phyloP scores from a whole-genome alignment of 2,113 vertebrate genomes.

The Cyprinus carpio region DNA sequence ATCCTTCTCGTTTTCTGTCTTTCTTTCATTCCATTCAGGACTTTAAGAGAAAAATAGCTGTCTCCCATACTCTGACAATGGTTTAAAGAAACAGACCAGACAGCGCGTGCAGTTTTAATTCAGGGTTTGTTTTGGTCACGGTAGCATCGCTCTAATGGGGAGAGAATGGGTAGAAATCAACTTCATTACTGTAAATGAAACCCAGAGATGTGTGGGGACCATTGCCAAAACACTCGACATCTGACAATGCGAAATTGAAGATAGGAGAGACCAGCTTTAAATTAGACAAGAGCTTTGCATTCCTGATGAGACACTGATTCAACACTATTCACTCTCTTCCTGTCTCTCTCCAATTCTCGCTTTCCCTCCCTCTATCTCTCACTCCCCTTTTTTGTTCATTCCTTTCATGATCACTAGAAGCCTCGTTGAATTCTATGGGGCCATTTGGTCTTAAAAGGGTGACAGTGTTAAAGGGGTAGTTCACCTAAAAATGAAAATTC shows the following conservation, averaged over 20 bases:
- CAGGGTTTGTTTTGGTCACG: conserved; percentile 51
- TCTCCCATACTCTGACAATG: conserved; percentile 5
- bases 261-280: conserved; percentile 20
- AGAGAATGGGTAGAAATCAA: conserved; percentile 31
- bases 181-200: conserved; percentile 51
- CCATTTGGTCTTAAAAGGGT: conserved; percentile 28
- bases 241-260: conserved; percentile 12
- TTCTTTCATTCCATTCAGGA: conserved; percentile 56
- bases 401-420: conserved; percentile 19
- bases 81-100: conserved; percentile 21
- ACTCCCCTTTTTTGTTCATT: conserved; percentile 31
- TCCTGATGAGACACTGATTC: conserved; percentile 48
- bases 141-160: conserved; percentile 32
- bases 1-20: conserved; percentile 23
- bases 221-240: neutral
- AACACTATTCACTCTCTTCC: neutral
- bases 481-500: neutral
- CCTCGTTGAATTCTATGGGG: conserved; percentile 53
- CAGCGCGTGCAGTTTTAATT: conserved; percentile 41
- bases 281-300: conserved; percentile 43
- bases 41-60: neutral
- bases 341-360: neutral
- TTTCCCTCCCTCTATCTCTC: conserved; percentile 15
- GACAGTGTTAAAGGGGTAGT: conserved; percentile 44
- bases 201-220: conserved; percentile 35